Percentiles rank a stretch among this genome's conserved stretches.
phyloP scores from a whole-genome alignment of 2,888 invertebrate species.

The Cantharis lateralis region DNA sequence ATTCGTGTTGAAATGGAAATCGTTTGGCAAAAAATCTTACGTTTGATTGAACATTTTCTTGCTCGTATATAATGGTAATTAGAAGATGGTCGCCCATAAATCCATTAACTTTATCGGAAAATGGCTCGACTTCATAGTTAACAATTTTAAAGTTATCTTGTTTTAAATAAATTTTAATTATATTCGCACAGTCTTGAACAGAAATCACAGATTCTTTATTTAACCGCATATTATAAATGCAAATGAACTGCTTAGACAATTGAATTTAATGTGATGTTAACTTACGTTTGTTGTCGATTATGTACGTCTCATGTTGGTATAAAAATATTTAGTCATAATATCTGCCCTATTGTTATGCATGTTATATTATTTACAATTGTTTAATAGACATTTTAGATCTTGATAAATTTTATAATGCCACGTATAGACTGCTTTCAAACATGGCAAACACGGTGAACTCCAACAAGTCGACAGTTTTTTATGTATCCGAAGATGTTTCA shows the following conservation, averaged over 20 bases:
- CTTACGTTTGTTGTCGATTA: background rate
- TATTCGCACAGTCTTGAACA: conserved; percentile 12
- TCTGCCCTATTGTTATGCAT: background rate
- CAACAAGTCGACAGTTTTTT: no score
- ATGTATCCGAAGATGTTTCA: no score
- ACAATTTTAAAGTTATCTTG: conserved; percentile 29
- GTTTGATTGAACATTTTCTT: background rate
- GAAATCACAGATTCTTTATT: conserved; percentile 5
- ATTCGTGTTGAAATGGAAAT: conserved; percentile 17
- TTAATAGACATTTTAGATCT: background rate
- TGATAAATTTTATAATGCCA: background rate
- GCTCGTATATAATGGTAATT: conserved; percentile 7
- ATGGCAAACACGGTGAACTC: background rate
- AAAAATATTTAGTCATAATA: background rate
- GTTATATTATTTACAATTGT: background rate
- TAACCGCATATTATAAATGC: background rate
- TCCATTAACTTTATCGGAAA: conserved; percentile 21
- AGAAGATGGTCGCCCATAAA: conserved; percentile 17
- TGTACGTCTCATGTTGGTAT: background rate
- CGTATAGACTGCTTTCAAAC: background rate
- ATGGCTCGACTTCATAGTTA: conserved; percentile 24
- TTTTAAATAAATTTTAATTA: conserved; percentile 20
- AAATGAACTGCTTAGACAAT: background rate
- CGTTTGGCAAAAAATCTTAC: conserved; percentile 16
- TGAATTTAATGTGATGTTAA: background rate